These are phyloP conservation scores for Archocentrus centrarchus DNA, from an alignment of 2,113 vertebrate genomes.

Conservation along the genomic window DNA sequence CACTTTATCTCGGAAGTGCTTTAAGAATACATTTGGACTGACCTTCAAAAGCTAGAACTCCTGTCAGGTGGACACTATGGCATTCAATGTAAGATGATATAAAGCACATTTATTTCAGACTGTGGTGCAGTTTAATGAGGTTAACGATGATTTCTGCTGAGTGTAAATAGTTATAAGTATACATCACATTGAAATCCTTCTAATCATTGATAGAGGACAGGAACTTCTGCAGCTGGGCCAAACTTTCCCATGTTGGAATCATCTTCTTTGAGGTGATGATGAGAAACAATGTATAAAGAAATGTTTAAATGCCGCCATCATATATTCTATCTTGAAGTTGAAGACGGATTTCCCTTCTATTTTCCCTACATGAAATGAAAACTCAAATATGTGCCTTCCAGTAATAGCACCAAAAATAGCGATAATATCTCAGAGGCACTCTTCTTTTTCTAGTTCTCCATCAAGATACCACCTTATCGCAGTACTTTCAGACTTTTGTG, in stretches of 20 bases:
- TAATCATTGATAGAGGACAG: not conserved
- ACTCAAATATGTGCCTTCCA: conserved; percentile 9
- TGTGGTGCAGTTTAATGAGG: not conserved
- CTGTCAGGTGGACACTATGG: not conserved
- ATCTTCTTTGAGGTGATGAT: conserved; percentile 3
- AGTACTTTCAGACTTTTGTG: conserved; percentile 20
- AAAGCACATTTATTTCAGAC: not conserved
- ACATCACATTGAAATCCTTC: not conserved
- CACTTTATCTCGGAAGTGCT: conserved; percentile 4
- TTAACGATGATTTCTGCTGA: not conserved
- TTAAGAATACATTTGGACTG: not conserved
- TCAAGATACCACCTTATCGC: conserved; percentile 13
- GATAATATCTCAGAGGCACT: not conserved
- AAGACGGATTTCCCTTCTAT: conserved; percentile 24
- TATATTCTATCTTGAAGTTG: conserved; percentile 26
- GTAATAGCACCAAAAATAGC: conserved; percentile 24
- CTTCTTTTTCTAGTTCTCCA: not conserved
- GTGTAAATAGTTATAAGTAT: not conserved
- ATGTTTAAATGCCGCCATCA: conserved; percentile 33
- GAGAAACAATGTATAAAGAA: conserved; percentile 9
- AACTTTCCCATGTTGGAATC: not conserved
- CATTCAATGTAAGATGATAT: not conserved
- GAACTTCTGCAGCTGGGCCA: not conserved
- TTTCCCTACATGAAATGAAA: conserved; percentile 9
- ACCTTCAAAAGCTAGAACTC: conserved; percentile 6